These are phyloP conservation scores for Notiomystis cincta DNA, from an alignment of 2,113 vertebrate genomes.

Conservation along the genomic window DNA sequence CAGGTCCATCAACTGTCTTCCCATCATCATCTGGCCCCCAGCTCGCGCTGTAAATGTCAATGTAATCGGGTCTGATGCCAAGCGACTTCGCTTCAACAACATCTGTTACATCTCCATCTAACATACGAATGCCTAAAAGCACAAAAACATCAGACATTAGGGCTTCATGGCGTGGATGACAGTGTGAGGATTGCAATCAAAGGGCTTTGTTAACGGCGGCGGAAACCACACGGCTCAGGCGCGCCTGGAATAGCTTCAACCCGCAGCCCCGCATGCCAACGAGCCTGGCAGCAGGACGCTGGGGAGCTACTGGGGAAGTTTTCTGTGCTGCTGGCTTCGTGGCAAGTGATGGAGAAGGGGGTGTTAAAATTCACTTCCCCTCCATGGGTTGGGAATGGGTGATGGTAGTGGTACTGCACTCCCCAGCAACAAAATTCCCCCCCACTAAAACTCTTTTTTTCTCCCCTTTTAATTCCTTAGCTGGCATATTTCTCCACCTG, in stretches of 20 bases:
- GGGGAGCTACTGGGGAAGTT: neutral
- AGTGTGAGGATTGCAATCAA: constrained; percentile 42
- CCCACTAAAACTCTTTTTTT: neutral
- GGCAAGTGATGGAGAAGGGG: neutral
- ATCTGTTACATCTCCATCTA: constrained; percentile 93
- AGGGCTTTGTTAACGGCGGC: constrained; percentile 20
- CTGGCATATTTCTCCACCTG: neutral
- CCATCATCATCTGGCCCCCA: constrained; percentile 97
- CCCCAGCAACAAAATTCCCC: neutral
- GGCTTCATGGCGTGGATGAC: constrained; percentile 25
- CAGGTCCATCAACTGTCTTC: constrained; percentile 91
- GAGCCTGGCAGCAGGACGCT: neutral
- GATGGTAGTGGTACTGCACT: neutral
- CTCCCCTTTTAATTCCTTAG: neutral
- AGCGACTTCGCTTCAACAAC: constrained; percentile 91
- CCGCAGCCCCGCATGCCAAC: neutral
- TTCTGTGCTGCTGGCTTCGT: neutral
- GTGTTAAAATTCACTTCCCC: neutral
- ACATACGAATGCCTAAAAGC: constrained; percentile 89
- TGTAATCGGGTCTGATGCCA: constrained; percentile 89
- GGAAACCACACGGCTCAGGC: neutral
- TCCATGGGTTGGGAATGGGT: rapidly evolving
- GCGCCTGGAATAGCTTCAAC: neutral
- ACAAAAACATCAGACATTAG: constrained; percentile 38
- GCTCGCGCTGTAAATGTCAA: constrained; percentile 94